These are phyloP conservation scores for Himalopsyche anomala DNA, from an alignment of 2,888 invertebrate species.

Conservation along the genomic window DNA sequence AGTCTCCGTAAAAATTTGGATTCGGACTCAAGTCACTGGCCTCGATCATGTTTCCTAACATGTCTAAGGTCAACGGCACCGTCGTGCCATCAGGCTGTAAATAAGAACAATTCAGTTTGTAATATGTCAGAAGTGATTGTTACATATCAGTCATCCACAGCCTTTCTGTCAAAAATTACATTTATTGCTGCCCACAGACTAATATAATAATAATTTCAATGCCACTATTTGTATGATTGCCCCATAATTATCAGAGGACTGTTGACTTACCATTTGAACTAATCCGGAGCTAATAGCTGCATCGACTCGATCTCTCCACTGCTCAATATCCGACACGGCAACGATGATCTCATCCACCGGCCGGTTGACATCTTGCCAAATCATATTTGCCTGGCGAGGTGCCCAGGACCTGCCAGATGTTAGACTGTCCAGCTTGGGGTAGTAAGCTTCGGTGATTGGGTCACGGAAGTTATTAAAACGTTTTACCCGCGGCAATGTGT, in stretches of 20 bases:
- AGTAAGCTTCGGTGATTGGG: slow-evolving; percentile 69
- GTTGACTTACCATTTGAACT: slow-evolving; percentile 62
- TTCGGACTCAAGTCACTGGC: slow-evolving; percentile 76
- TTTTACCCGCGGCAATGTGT: slow-evolving; percentile 67
- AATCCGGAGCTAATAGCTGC: slow-evolving; percentile 70
- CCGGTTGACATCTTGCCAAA: slow-evolving; percentile 66
- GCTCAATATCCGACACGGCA: slow-evolving; percentile 68
- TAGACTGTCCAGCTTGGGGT: slow-evolving; percentile 68
- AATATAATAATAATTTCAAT: too few relatives aligned
- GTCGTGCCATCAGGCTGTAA: slow-evolving; percentile 70
- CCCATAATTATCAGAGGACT: neutral
- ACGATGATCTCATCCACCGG: slow-evolving; percentile 65
- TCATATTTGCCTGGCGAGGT: slow-evolving; percentile 66
- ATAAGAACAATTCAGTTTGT: neutral
- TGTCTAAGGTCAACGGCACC: slow-evolving; percentile 75
- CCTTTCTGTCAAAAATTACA: too few relatives aligned
- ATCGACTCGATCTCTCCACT: slow-evolving; percentile 70
- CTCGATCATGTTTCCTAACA: slow-evolving; percentile 80
- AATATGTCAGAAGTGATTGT: neutral
- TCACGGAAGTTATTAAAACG: slow-evolving; percentile 67
- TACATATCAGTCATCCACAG: too few relatives aligned
- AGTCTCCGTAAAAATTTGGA: slow-evolving; percentile 76
- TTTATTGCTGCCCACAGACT: too few relatives aligned
- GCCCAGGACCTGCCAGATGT: slow-evolving; percentile 67
- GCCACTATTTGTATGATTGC: too few relatives aligned